Conservation (phyloP, 2,797 vertebrate species). For the Smutsia temminckii region DNA sequence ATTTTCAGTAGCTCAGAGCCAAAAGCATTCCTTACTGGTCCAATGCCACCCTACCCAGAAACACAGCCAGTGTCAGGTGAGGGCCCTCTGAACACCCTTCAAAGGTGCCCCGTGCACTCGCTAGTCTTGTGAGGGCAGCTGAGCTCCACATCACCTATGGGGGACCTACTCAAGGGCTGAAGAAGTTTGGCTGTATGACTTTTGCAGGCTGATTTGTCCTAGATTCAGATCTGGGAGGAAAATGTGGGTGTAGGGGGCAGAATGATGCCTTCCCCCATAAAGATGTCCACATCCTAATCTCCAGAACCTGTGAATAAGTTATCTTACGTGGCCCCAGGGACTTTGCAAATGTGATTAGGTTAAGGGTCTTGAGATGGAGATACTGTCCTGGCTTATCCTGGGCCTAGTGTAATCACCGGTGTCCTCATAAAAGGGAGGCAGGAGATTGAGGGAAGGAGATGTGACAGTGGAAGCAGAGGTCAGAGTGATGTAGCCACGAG, state of each 20-base stretch:
- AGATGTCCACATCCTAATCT: background rate
- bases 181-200: background rate
- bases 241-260: background rate
- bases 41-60: background rate
- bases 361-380: background rate
- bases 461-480: background rate
- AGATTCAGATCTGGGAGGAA: background rate
- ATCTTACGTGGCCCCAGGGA: background rate
- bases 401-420: background rate
- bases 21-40: background rate
- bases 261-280: background rate
- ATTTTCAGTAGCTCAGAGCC: background rate
- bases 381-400: background rate
- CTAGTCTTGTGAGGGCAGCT: background rate
- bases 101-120: rapidly evolving
- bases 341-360: background rate
- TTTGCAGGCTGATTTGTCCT: background rate
- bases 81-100: background rate
- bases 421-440: background rate
- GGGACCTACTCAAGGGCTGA: background rate
- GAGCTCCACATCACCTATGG: rapidly evolving
- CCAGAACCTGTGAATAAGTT: background rate
- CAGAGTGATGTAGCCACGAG: rapidly evolving
- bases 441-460: background rate
- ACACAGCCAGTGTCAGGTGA: background rate